phyloP scores from a whole-genome alignment of 2,888 invertebrate genomes.

The Pheosia gnoma region DNA sequence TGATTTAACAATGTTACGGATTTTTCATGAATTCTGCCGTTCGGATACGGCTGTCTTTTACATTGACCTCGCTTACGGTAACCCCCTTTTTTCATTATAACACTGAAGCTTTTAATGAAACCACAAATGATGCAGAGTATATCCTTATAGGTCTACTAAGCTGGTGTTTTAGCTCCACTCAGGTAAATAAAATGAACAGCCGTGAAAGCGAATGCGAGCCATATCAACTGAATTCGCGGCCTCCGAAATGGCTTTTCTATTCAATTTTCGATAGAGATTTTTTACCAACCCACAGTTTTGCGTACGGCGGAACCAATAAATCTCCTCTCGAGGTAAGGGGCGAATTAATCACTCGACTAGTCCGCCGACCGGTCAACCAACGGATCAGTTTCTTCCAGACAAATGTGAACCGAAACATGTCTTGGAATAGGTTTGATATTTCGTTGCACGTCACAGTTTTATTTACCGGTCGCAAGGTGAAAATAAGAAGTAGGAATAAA shows the following conservation, averaged over 20 bases:
- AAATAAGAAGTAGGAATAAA: constrained; percentile 81
- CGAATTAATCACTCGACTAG: constrained; percentile 81
- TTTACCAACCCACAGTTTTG: constrained; percentile 83
- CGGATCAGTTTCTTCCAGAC: constrained; percentile 37
- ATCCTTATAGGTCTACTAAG: constrained; percentile 27
- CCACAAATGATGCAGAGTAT: constrained; percentile 16
- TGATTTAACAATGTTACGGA: no score
- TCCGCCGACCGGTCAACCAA: constrained; percentile 69
- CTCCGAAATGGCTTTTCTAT: constrained; percentile 82
- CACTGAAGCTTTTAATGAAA: neutral
- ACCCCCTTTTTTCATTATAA: constrained; percentile 1
- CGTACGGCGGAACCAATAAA: constrained; percentile 83
- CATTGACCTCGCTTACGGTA: no score
- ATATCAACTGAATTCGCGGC: constrained; percentile 71
- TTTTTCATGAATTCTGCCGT: no score
- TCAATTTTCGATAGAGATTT: constrained; percentile 84
- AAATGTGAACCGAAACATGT: constrained; percentile 53
- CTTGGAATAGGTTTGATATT: constrained; percentile 52
- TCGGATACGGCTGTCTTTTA: no score
- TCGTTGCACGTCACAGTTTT: constrained; percentile 45
- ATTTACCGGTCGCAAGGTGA: constrained; percentile 76
- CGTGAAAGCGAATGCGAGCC: constrained; percentile 67
- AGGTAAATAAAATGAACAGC: constrained; percentile 73
- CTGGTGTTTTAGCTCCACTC: constrained; percentile 51
- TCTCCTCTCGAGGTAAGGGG: constrained; percentile 81